These are phyloP conservation scores for Melikaiella ostensackeni DNA, from an alignment of 2,888 invertebrate species.

Conservation along the genomic window DNA sequence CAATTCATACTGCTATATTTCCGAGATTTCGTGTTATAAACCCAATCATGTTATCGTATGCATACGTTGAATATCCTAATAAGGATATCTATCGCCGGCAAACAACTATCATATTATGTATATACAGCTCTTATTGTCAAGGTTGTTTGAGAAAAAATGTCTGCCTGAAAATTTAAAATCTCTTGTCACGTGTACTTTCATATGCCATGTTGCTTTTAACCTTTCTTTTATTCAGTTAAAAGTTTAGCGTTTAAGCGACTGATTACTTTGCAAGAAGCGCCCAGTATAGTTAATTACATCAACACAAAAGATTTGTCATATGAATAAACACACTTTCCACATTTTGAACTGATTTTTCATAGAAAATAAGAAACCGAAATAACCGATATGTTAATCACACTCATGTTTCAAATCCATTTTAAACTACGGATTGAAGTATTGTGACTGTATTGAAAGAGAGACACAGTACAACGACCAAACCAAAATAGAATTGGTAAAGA, in stretches of 20 bases:
- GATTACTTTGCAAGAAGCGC: constrained; percentile 3
- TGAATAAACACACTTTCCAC: constrained; percentile 33
- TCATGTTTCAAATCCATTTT: no score
- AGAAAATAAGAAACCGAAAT: not conserved
- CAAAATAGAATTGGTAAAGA: no score
- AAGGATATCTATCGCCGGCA: constrained; percentile 2
- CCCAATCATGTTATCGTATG: constrained; percentile 15
- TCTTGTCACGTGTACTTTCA: constrained; percentile 18
- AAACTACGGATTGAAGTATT: no score
- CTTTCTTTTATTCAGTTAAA: not conserved
- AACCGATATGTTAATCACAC: no score
- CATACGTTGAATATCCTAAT: constrained; percentile 13
- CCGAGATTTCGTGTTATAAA: constrained; percentile 26
- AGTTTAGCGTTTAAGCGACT: not conserved
- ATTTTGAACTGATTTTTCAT: constrained; percentile 13
- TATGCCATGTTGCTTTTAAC: not conserved
- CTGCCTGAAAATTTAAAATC: not conserved
- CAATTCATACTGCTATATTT: constrained; percentile 21
- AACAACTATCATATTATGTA: constrained; percentile 20
- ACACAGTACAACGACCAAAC: no score
- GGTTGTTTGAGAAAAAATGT: not conserved
- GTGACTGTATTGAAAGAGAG: no score
- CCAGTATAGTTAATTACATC: constrained; percentile 8
- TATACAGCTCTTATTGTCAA: constrained; percentile 39
- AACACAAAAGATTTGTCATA: constrained; percentile 21